Percentiles rank a stretch among this genome's conserved stretches.
These are phyloP conservation scores for Pantelozetes paolii DNA, from an alignment of 2,888 invertebrate species.

Conservation along the genomic window DNA sequence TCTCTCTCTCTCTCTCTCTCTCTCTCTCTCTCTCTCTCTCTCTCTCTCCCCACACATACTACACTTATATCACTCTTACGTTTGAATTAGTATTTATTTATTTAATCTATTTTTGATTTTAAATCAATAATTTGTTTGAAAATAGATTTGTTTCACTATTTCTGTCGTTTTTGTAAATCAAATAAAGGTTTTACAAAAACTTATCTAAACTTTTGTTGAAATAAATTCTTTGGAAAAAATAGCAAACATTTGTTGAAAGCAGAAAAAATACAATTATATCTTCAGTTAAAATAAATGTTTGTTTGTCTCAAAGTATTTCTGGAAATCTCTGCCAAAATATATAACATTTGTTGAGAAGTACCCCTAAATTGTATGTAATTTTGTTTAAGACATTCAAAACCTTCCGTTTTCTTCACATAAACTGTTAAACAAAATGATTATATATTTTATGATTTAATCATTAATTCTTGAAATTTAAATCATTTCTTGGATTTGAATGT, in stretches of 20 bases:
- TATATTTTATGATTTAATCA: too few relatives aligned
- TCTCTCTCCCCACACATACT: too few relatives aligned
- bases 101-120: conserved; percentile 18
- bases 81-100: conserved; percentile 8
- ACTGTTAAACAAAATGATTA: too few relatives aligned
- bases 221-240: not conserved
- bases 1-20: too few relatives aligned
- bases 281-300: not conserved
- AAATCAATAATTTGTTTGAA: not conserved
- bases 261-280: not conserved
- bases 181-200: not conserved
- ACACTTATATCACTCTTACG: too few relatives aligned
- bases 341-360: not conserved
- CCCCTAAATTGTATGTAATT: not conserved
- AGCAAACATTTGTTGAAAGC: conserved; percentile 9
- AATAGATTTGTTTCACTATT: not conserved
- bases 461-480: too few relatives aligned
- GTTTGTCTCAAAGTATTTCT: not conserved
- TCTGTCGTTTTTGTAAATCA: not conserved
- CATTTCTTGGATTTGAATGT: too few relatives aligned
- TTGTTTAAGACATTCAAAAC: not conserved
- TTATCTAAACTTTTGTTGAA: not conserved
- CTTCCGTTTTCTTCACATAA: too few relatives aligned
- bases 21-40: too few relatives aligned
- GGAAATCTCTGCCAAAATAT: not conserved